A percentile compares a stretch with the other conserved stretches of the same genome.
Conservation (phyloP, 2,888 invertebrate species). For the Acanthococcus lagerstroemiae region DNA sequence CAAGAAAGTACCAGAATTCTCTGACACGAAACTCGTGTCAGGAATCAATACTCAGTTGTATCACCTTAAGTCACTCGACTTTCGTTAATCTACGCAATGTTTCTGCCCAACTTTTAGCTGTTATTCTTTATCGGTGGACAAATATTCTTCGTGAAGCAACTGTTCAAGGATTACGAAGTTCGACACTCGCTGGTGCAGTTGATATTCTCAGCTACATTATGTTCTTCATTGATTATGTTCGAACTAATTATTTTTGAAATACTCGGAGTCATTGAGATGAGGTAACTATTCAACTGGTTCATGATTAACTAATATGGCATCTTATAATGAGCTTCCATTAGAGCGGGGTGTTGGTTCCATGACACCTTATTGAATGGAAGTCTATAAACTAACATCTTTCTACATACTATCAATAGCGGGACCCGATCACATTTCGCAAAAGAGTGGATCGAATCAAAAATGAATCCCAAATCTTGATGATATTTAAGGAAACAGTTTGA, state of each 20-base stretch:
- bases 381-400: too few relatives aligned
- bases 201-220: conserved; percentile 91
- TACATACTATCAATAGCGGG: too few relatives aligned
- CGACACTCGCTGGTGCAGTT: conserved; percentile 88
- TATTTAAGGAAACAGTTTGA: too few relatives aligned
- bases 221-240: conserved; percentile 97
- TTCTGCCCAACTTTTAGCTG: conserved; percentile 51
- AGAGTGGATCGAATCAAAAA: not conserved
- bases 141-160: conserved; percentile 94
- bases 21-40: too few relatives aligned
- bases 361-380: too few relatives aligned
- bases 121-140: conserved; percentile 94
- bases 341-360: too few relatives aligned
- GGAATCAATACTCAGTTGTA: too few relatives aligned
- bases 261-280: conserved; percentile 79
- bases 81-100: not conserved
- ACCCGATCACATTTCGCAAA: not conserved
- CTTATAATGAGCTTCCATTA: too few relatives aligned
- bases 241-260: conserved; percentile 99
- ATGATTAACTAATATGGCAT: too few relatives aligned
- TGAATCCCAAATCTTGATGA: too few relatives aligned
- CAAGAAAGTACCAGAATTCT: too few relatives aligned
- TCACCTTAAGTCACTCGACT: too few relatives aligned
- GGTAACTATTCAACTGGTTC: conserved; percentile 46
- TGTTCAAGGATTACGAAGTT: conserved; percentile 96